A percentile compares a stretch with the other conserved stretches of the same genome.
Evolutionary conservation across 2,797 vertebrate species (phyloP).

Genomic region (Premnoplex brunnescens): DNA sequence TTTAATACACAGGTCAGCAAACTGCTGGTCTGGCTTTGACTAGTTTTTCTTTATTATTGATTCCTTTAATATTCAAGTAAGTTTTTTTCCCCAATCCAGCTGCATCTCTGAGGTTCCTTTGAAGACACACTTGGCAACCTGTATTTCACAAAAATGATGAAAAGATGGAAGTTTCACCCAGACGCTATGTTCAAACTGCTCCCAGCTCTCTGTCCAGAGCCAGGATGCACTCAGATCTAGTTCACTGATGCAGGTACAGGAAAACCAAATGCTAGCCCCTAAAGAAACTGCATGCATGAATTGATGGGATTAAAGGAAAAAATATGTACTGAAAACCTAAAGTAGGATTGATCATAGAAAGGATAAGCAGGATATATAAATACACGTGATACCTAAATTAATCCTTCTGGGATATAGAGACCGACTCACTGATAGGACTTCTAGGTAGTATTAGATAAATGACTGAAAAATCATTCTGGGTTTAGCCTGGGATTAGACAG

Average conservation of each 20-base stretch:
- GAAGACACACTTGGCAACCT: not conserved
- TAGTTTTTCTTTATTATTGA: not conserved
- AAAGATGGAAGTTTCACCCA: not conserved
- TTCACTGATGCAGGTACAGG: not conserved
- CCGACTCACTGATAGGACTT: not conserved
- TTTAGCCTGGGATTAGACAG: slow-evolving; percentile 5
- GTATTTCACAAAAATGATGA: not conserved
- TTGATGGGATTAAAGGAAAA: not conserved
- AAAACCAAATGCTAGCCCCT: not conserved
- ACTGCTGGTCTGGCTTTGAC: not conserved
- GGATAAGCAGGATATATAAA: not conserved
- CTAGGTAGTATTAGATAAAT: not conserved
- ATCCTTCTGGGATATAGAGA: slow-evolving; percentile 6
- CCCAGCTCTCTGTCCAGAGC: not conserved
- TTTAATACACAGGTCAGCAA: not conserved
- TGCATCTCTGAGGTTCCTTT: not conserved
- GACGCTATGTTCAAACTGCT: too few relatives aligned
- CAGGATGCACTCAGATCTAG: fast-evolving
- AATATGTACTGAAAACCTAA: not conserved
- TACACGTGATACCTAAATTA: not conserved
- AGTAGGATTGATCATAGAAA: not conserved
- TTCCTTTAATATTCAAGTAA: not conserved
- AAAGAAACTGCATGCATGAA: not conserved
- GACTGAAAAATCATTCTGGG: not conserved
- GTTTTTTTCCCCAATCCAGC: not conserved